Evolutionary conservation across 2,797 vertebrate genomes (phyloP).

Genomic region (Merluccius polli): DNA sequence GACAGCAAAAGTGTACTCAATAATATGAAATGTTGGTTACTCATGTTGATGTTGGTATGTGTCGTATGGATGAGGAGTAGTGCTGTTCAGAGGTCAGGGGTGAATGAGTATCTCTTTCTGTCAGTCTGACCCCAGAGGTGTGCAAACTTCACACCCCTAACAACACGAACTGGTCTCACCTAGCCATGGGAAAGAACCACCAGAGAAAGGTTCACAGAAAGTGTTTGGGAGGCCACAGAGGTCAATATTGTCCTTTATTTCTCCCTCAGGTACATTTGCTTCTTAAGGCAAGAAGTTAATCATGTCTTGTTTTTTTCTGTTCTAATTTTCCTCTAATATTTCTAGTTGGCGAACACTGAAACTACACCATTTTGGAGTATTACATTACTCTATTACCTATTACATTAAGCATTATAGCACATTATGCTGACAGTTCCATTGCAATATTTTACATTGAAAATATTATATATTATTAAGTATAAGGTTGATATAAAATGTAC

Average conservation of each 20-base stretch:
- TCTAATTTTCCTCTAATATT: neutral
- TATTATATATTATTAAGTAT: neutral
- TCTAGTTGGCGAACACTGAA: neutral
- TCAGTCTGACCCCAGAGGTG: neutral
- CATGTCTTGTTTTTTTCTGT: neutral
- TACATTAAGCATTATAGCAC: neutral
- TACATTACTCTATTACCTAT: neutral
- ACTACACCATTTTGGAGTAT: neutral
- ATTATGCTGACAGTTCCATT: too few relatives aligned
- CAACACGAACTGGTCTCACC: neutral
- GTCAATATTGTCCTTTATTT: neutral
- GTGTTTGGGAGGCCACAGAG: neutral
- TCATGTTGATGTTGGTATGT: neutral
- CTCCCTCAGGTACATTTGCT: neutral
- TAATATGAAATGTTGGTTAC: neutral
- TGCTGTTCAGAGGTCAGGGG: neutral
- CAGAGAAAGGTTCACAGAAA: neutral
- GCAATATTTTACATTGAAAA: neutral
- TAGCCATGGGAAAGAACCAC: neutral
- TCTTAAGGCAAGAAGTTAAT: neutral
- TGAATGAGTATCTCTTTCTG: neutral
- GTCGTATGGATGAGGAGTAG: neutral
- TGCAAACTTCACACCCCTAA: neutral
- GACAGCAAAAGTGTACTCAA: neutral
- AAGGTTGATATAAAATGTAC: neutral